Conservation (phyloP, 2,888 invertebrate genomes). For the Drosophila leonis region DNA sequence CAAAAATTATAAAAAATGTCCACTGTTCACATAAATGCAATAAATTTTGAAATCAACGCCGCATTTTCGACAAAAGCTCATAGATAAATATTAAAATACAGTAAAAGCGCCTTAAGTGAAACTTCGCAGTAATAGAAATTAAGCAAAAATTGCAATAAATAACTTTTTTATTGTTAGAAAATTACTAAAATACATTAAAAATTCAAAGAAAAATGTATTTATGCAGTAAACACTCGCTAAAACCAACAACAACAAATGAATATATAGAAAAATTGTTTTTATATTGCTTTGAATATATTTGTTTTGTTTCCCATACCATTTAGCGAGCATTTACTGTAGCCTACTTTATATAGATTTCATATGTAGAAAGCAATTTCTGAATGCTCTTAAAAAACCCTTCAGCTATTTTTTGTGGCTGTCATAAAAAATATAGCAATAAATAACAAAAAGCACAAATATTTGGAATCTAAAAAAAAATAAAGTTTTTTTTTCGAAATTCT, state of each 20-base stretch:
- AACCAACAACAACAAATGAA: too few relatives aligned
- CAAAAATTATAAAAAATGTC: slow-evolving; percentile 53
- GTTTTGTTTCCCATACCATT: background rate
- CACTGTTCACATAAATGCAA: slow-evolving; percentile 70
- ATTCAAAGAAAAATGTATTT: background rate
- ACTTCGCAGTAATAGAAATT: background rate
- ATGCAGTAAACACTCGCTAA: background rate
- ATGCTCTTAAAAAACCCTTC: slow-evolving; percentile 51
- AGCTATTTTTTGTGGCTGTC: slow-evolving; percentile 69
- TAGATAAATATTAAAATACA: slow-evolving; percentile 42
- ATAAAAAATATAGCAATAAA: slow-evolving; percentile 78
- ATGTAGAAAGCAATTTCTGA: slow-evolving; percentile 12
- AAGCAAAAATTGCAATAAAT: background rate
- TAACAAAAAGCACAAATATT: slow-evolving; percentile 57
- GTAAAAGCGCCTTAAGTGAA: slow-evolving; percentile 1
- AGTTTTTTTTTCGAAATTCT: slow-evolving; percentile 18
- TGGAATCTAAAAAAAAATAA: slow-evolving; percentile 28
- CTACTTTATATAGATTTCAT: slow-evolving; percentile 19
- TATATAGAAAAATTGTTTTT: too few relatives aligned
- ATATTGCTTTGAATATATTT: background rate
- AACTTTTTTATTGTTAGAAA: background rate
- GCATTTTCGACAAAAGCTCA: slow-evolving; percentile 48
- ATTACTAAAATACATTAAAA: background rate
- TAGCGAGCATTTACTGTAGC: slow-evolving; percentile 5
- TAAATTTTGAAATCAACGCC: slow-evolving; percentile 74